Evolutionary conservation across 2,113 vertebrate species (phyloP), one percentile per base, ranked within the genome.

Genomic region (Empidonax alnorum): DNA sequence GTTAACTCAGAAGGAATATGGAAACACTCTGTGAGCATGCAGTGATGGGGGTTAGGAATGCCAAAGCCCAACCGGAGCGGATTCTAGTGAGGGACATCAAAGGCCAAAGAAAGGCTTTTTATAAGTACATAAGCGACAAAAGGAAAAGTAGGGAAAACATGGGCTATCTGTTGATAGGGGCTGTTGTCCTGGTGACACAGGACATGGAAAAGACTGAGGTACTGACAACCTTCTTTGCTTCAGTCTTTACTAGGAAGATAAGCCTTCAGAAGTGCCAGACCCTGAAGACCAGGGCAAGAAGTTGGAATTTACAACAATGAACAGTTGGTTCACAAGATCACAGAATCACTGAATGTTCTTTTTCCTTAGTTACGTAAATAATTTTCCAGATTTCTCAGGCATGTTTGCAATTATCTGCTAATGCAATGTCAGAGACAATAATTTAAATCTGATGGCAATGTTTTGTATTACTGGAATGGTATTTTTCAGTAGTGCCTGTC

Each of bases 321-420:
- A 61, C 6, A 2, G 7, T 4, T 61, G 16, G 10, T 17, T 67
- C 0, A 0, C 5, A 68, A 46, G n/a, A 25, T n/a, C n/a, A 61
- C 28, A 25, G 39, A 39, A 46, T 41, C 13, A 25, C 23, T 8
- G 4, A 82, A 61, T 61, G 7, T 5, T 53, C 80, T 84, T 66
- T 58, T 52, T 46, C 28, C 27, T 69, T 62, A 71, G 46, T 37
- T 66, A 8, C 41, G 9, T 24, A 71, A 82, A 9, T 75, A 78
- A 83, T 65, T 66, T 93, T 33, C 11, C 73, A 66, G 50, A 78
- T 96, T 82, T 94, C 68, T 94, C 75, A 94, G 59, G 35, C 27
- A 63, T 42, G 14, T 74, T 89, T 73, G 24, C 22, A 96, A 81
- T 41, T 61, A 16, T 33, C 73, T 73, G 68, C 10, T 56, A 25